phyloP scores from a whole-genome alignment of 2,888 invertebrate species.

The Synanthedon vespiformis region DNA sequence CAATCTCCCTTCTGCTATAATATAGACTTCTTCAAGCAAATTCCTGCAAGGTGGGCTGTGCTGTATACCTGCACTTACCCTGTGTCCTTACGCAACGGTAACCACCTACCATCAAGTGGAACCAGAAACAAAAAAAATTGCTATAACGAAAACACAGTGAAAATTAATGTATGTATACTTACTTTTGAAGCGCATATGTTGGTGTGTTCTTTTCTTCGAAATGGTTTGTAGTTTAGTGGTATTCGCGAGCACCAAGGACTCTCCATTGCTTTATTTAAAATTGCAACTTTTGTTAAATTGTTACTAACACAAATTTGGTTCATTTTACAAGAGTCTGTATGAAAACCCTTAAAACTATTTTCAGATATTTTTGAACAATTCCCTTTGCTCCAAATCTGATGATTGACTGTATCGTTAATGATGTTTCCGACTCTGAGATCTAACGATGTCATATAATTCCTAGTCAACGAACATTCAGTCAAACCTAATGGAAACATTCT shows the following conservation, averaged over 20 bases:
- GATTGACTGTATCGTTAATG: conserved; percentile 5
- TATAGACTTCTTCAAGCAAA: no score
- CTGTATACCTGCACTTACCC: no score
- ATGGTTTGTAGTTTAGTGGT: conserved; percentile 40
- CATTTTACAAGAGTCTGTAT: neutral
- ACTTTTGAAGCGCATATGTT: neutral
- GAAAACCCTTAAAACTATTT: neutral
- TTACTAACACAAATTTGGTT: neutral
- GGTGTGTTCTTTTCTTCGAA: conserved; percentile 25
- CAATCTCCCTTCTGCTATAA: no score
- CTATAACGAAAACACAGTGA: no score
- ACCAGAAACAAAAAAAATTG: no score
- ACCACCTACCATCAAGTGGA: neutral
- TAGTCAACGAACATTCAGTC: neutral
- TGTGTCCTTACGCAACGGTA: no score
- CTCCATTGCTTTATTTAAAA: conserved; percentile 66
- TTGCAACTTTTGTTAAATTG: conserved; percentile 21
- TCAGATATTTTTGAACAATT: neutral
- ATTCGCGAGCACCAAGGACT: conserved; percentile 69
- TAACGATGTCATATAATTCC: conserved; percentile 9
- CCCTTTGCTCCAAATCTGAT: neutral
- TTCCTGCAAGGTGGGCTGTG: no score
- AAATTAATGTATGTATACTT: neutral
- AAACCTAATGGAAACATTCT: neutral
- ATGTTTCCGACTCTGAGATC: conserved; percentile 13